These are phyloP conservation scores for Actias luna DNA, from an alignment of 2,888 invertebrate species.

Conservation along the genomic window DNA sequence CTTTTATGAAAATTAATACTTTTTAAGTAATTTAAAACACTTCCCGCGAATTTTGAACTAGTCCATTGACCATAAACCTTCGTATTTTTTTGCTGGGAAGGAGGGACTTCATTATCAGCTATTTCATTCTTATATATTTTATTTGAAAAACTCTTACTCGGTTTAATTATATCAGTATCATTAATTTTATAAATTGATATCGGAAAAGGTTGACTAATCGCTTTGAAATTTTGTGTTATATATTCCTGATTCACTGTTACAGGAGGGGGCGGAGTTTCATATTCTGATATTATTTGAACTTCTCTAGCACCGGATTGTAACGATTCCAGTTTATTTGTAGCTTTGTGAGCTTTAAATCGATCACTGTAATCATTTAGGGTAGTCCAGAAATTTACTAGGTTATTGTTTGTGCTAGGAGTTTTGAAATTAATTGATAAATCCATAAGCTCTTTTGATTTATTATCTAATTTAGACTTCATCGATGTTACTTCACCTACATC, in stretches of 20 bases:
- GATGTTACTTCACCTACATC: constrained; percentile 39
- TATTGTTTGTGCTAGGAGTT: constrained; percentile 28
- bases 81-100: constrained; percentile 43
- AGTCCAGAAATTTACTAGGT: constrained; percentile 49
- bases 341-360: constrained; percentile 36
- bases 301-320: constrained; percentile 33
- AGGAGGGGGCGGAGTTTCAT: constrained; percentile 60
- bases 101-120: constrained; percentile 55
- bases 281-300: constrained; percentile 47
- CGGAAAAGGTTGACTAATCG: constrained; percentile 24
- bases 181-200: constrained; percentile 33
- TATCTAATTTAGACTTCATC: constrained; percentile 23
- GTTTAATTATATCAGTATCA: constrained; percentile 22
- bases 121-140: constrained; percentile 33
- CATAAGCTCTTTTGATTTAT: constrained; percentile 39
- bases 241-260: constrained; percentile 26
- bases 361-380: constrained; percentile 36
- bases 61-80: constrained; percentile 69
- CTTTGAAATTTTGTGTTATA: constrained; percentile 31
- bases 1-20: constrained; percentile 52
- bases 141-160: constrained; percentile 11
- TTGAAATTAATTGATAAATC: constrained; percentile 32
- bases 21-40: constrained; percentile 66
- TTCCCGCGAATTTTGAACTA: constrained; percentile 63
- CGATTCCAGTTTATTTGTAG: constrained; percentile 23